These are phyloP conservation scores for Pteropus alecto DNA, from an alignment of 2,113 vertebrate species.

Conservation along the genomic window DNA sequence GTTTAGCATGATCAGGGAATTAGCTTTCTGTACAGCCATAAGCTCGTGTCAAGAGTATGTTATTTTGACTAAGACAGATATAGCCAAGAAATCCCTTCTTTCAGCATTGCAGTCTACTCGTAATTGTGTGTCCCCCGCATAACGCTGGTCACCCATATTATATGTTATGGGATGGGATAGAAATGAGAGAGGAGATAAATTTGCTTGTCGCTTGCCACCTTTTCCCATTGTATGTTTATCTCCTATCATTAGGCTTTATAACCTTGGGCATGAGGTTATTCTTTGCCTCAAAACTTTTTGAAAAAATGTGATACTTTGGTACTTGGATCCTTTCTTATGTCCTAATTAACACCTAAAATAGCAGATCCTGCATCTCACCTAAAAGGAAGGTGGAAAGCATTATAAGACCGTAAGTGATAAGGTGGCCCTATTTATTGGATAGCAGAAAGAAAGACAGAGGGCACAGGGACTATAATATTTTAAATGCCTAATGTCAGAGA, in stretches of 20 bases:
- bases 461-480: background rate
- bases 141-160: background rate
- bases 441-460: background rate
- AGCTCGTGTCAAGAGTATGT: background rate
- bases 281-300: background rate
- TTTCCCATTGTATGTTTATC: background rate
- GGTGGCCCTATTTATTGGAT: background rate
- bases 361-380: background rate
- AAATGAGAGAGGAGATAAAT: background rate
- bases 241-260: background rate
- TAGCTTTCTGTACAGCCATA: background rate
- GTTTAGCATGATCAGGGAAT: background rate
- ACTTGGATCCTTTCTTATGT: background rate
- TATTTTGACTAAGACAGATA: background rate
- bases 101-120: background rate
- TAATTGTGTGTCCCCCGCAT: background rate
- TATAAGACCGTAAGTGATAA: background rate
- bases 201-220: background rate
- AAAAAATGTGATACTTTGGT: background rate
- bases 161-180: background rate
- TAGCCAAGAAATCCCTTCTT: background rate
- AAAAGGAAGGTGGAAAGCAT: background rate
- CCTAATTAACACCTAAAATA: background rate
- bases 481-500: background rate
- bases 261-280: background rate